phyloP scores from a whole-genome alignment of 1,140 invertebrate genomes.

The Drosophila ironensis region DNA sequence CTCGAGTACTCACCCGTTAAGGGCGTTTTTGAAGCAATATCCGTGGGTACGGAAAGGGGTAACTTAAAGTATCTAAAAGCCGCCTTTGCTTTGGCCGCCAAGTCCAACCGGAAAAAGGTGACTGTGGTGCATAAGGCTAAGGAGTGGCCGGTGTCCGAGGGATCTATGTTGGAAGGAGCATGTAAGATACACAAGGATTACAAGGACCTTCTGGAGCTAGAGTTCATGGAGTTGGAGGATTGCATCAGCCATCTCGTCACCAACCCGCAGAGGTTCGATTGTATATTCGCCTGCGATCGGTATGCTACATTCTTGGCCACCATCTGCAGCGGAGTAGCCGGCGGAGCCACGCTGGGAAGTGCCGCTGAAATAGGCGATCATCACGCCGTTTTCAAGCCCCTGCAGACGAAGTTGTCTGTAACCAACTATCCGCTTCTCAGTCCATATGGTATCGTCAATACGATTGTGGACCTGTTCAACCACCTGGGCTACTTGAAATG shows the following conservation, averaged over 20 bases:
- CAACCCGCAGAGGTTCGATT: constrained; percentile 50
- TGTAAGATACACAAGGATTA: constrained; percentile 7
- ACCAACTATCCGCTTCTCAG: constrained; percentile 57
- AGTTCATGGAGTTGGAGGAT: constrained; percentile 49
- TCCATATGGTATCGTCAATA: constrained; percentile 67
- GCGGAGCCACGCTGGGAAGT: constrained; percentile 68
- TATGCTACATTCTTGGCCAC: constrained; percentile 69
- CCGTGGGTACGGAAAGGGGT: constrained; percentile 23
- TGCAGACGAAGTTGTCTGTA: constrained; percentile 68
- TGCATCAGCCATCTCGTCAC: constrained; percentile 36
- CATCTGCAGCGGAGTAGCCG: constrained; percentile 59
- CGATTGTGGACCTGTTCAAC: constrained; percentile 58
- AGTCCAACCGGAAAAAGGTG: constrained; percentile 35
- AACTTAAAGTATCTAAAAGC: constrained; percentile 31
- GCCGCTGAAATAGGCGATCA: constrained; percentile 51
- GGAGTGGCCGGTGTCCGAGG: constrained; percentile 65
- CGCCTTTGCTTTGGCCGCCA: constrained; percentile 39
- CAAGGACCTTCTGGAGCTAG: constrained; percentile 35
- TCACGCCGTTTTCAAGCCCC: constrained; percentile 69
- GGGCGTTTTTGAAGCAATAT: constrained; percentile 67
- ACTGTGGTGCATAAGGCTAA: constrained; percentile 48
- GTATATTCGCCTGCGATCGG: constrained; percentile 60
- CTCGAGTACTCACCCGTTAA: constrained; percentile 65
- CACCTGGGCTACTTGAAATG: constrained; percentile 43
- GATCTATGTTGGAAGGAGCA: constrained; percentile 35